These are phyloP conservation scores for Fregetta grallaria DNA, from an alignment of 2,113 vertebrate species.

Conservation along the genomic window DNA sequence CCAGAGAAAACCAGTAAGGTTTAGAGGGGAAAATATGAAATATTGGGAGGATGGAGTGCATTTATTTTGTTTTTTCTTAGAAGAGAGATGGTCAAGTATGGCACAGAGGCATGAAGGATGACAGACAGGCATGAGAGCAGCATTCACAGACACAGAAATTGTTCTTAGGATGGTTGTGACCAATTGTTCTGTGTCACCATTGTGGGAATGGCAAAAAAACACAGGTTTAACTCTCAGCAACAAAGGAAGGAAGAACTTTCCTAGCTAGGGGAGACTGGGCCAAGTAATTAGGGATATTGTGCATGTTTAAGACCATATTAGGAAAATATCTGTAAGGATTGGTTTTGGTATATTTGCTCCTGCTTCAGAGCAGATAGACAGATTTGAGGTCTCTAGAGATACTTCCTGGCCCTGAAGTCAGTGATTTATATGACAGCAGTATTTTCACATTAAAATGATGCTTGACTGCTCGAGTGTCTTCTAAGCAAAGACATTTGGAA, in stretches of 20 bases:
- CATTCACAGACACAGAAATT: neutral
- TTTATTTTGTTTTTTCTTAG: neutral
- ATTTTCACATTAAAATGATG: constrained; percentile 10
- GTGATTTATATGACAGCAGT: neutral
- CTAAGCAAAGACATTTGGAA: constrained; percentile 1
- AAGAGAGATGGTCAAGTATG: neutral
- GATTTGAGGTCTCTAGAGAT: neutral
- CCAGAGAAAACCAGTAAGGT: neutral
- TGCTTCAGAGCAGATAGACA: neutral
- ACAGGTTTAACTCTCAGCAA: neutral
- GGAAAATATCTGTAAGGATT: neutral
- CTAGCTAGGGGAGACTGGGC: neutral
- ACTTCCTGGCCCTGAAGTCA: neutral
- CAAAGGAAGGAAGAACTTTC: neutral
- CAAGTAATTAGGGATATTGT: neutral
- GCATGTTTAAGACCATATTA: neutral
- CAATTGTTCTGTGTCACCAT: neutral
- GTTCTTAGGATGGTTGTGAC: neutral
- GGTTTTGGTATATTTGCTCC: neutral
- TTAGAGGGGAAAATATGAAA: neutral
- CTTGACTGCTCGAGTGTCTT: neutral
- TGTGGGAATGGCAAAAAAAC: neutral
- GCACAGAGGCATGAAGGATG: neutral
- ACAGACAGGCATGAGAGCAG: neutral
- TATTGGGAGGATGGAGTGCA: neutral